These are phyloP conservation scores for Ceratotherium simum DNA, from an alignment of 2,113 vertebrate genomes.

Conservation along the genomic window DNA sequence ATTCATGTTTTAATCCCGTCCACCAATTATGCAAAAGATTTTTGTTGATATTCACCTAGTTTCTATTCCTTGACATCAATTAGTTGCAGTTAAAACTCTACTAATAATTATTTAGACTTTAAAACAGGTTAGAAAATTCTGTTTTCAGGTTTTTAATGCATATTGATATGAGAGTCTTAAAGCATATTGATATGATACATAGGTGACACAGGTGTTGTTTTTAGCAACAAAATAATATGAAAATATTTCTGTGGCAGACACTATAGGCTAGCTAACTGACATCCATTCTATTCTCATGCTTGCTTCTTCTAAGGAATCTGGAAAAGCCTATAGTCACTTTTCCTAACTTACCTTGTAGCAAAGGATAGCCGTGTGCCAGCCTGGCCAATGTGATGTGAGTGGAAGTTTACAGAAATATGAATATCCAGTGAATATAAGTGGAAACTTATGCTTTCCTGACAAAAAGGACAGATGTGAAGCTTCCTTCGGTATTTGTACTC, in stretches of 20 bases:
- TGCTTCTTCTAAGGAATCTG: constrained; percentile 9
- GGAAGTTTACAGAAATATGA: background rate
- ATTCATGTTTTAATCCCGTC: background rate
- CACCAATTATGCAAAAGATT: background rate
- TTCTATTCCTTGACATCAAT: background rate
- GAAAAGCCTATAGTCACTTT: background rate
- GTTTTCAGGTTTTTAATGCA: constrained; percentile 20
- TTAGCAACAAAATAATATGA: constrained; percentile 18
- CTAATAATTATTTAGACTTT: constrained; percentile 31
- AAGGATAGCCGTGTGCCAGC: background rate
- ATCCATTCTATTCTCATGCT: background rate
- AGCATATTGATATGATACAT: background rate
- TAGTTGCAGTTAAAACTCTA: constrained; percentile 19
- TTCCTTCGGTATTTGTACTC: background rate
- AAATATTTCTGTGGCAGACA: background rate
- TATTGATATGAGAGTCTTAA: background rate
- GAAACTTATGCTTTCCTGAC: background rate
- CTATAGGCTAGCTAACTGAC: background rate
- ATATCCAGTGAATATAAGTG: background rate
- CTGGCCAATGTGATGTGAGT: background rate
- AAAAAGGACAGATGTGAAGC: background rate
- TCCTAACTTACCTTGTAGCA: background rate
- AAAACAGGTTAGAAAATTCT: constrained; percentile 46
- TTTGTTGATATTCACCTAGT: background rate
- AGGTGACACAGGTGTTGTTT: background rate